Evolutionary conservation across 1,140 invertebrate genomes (phyloP), one percentile per base, ranked within the genome.

Genomic region (Drosophila elegans): DNA sequence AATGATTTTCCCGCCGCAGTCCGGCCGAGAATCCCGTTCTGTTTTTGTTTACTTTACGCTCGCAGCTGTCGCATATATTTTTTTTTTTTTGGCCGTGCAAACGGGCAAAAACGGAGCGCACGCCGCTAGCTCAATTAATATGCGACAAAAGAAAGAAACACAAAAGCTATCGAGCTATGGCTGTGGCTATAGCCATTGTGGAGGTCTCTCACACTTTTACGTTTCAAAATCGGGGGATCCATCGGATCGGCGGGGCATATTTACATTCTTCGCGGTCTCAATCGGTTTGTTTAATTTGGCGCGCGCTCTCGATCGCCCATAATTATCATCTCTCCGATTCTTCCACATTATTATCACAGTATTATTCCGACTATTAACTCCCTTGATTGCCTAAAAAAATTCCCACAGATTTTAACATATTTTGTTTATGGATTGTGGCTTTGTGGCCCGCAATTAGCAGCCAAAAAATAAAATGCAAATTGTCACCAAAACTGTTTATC

Each of bases 221-320:
- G 3, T 32, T 32, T 32, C 29, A 4, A 45, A 48, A 10, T 63
- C 32, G 25, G 16, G 2, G 29, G 46, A 38, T 7, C 12, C 7
- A 4, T 13, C 29, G 13, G 34, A 42, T 32, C 27, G 32, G 38
- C 32, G 68, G 48, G 51, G 10, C 32, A 13, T 59, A 45, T 64
- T 63, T 64, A 45, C 38, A 52, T 55, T 54, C 71, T 48, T 39
- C 49, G 45, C 51, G 13, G 12, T 81, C 39, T 21, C 57, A 56
- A 80, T 61, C 48, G 29, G 56, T 38, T 69, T 86, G 83, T 88
- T 86, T 86, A 88, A 53, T 62, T 88, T 82, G 75, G 64, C 82
- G 71, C 61, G 69, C 68, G 71, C 55, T 75, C 78, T 74, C 80
- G 32, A 32, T 5, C 55, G 46, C 56, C 59, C 78, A 82, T 82